Conservation (phyloP, 2,797 vertebrate species). For the Onychomys leucogaster region DNA sequence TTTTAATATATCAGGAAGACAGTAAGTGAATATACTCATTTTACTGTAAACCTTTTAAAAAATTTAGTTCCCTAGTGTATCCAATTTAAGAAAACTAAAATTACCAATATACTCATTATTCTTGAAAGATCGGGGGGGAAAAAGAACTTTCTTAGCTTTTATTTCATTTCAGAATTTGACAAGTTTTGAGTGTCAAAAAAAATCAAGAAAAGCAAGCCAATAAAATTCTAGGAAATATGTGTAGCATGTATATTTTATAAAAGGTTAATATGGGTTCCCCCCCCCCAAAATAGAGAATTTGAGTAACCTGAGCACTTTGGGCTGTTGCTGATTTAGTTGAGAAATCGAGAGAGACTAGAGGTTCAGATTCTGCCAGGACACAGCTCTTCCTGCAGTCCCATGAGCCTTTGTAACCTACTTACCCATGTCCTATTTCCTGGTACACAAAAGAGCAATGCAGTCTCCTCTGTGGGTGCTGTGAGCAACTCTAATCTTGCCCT, state of each 20-base stretch:
- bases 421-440: slow-evolving; percentile 89
- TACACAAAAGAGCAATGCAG: slow-evolving; percentile 72
- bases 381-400: not conserved
- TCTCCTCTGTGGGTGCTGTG: slow-evolving; percentile 51
- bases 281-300: slow-evolving; percentile 18
- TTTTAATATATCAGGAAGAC: slow-evolving; percentile 16
- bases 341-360: slow-evolving; percentile 28
- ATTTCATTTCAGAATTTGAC: slow-evolving; percentile 29
- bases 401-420: slow-evolving; percentile 90
- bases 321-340: slow-evolving; percentile 32
- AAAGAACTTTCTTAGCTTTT: slow-evolving; percentile 17
- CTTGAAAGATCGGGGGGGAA: not conserved
- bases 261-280: not conserved
- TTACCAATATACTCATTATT: not conserved
- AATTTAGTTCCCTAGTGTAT: not conserved
- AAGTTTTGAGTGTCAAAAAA: slow-evolving; percentile 24
- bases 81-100: slow-evolving; percentile 16
- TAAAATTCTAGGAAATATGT: slow-evolving; percentile 9
- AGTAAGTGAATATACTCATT: not conserved
- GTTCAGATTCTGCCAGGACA: not conserved
- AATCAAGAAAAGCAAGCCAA: not conserved
- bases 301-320: slow-evolving; percentile 9
- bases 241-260: not conserved
- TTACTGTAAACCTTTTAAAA: slow-evolving; percentile 40
- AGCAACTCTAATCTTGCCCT: slow-evolving; percentile 65